Base-by-base conservation (phyloP, 2,797 vertebrate genomes). In the Gymnocypris eckloni region DNA sequence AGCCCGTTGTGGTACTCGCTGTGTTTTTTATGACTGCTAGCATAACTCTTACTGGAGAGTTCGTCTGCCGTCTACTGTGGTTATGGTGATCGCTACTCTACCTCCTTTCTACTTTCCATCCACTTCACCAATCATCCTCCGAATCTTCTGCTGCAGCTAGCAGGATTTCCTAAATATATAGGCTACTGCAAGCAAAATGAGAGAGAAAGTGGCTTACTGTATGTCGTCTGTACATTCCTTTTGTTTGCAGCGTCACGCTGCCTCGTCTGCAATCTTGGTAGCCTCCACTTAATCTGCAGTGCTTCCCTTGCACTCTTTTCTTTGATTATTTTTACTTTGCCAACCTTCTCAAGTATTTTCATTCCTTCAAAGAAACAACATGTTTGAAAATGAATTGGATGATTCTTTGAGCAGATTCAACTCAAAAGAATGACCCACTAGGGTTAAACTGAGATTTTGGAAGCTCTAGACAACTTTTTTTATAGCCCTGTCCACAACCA, bases 21-120 rank as follows among this genome's bases (percentile, higher is more conserved):
- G 81, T 28, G 59, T 39, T 85, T 59, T 48, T 71, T 37, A 85
- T 85, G 76, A 79, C 76, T 85, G 66, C 66, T 37, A 85, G 16
- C 25, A 61, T 56, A 72, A 61, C 52, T 45, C 43, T 56, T 69
- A 71, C 76, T 5, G 66, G 25, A 79, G 66, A 45, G 66, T 72
- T 70, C 0, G 4, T 45, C 28, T 71, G 50, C 41, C 66, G 33
- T 79, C 76, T 50, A 77, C 64, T 61, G 66, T n/a, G 28, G 37
- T 79, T 59, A 78, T 70, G 39, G 64, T 59, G 82, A 84, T 56
- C 18, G 10, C 50, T 79, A 43, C 22, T 69, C 64, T 85, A 43
- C 64, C 43, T 50, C 43, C 64, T 37, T 70, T 61, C n/a, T 15
- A 12, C 69, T 61, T 77, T 37, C 66, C 20, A 41, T 52, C 79